Evolutionary conservation across 2,113 vertebrate species (phyloP).

Genomic region (Bagarius yarrelli): DNA sequence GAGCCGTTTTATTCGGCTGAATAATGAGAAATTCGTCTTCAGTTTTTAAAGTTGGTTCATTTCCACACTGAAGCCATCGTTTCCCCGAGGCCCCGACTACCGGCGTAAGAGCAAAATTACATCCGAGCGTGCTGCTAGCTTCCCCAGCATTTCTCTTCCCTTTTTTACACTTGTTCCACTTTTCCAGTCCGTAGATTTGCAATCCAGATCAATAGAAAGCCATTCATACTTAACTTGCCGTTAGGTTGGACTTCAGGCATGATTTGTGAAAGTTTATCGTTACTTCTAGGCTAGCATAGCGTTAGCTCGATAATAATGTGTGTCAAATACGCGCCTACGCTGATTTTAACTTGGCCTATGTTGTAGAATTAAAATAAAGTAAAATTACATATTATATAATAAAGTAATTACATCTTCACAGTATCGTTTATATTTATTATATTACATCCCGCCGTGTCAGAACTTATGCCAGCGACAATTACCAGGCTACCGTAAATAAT

Average conservation of each 20-base stretch:
- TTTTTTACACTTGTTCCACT: background rate
- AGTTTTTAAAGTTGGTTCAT: conserved; percentile 45
- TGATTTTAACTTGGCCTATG: background rate
- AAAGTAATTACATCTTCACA: background rate
- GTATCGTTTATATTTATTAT: background rate
- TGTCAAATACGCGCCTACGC: background rate
- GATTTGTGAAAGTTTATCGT: background rate
- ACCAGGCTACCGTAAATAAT: no score
- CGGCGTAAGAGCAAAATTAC: conserved; percentile 56
- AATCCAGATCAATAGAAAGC: background rate
- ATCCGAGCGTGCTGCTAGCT: conserved; percentile 19
- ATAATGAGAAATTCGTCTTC: background rate
- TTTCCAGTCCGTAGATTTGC: background rate
- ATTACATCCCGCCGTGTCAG: background rate
- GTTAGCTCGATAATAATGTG: background rate
- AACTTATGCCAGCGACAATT: background rate
- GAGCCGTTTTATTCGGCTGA: background rate
- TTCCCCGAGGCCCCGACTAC: conserved; percentile 61
- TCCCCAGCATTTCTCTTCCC: background rate
- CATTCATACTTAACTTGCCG: conserved; percentile 35
- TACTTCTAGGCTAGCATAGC: conserved; percentile 20
- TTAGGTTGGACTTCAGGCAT: conserved; percentile 45
- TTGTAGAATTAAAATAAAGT: background rate
- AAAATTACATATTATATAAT: background rate
- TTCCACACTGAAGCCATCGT: conserved; percentile 17